These are phyloP conservation scores for Rhinolophus ferrumequinum DNA, from an alignment of 2,113 vertebrate species.

Conservation along the genomic window DNA sequence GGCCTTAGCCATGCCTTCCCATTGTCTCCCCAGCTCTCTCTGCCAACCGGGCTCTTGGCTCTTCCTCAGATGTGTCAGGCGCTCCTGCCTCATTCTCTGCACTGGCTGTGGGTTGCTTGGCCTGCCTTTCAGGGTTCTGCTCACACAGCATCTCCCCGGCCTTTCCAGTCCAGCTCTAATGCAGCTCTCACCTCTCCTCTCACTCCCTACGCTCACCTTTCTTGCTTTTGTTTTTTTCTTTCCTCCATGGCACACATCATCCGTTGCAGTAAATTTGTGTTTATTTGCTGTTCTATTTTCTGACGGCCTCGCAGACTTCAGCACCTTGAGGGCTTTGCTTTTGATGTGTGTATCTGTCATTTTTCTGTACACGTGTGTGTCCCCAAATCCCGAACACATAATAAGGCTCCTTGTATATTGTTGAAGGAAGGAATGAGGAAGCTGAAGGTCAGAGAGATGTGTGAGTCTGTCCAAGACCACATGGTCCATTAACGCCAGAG, in stretches of 20 bases:
- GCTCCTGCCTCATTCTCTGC: neutral
- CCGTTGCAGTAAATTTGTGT: neutral
- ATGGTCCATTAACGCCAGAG: accelerated
- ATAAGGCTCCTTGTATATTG: neutral
- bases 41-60: neutral
- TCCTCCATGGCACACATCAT: too few relatives aligned
- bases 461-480: accelerated
- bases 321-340: neutral
- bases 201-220: neutral
- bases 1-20: neutral
- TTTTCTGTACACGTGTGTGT: neutral
- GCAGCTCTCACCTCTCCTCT: neutral
- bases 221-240: neutral
- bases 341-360: neutral
- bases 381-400: too few relatives aligned
- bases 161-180: neutral
- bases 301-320: neutral
- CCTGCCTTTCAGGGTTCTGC: neutral
- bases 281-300: neutral
- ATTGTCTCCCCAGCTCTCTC: neutral
- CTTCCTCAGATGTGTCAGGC: too few relatives aligned
- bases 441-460: neutral
- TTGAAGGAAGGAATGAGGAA: neutral
- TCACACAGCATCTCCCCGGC: neutral
- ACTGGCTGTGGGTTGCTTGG: neutral